Evolutionary conservation across 2,797 vertebrate species (phyloP).

Genomic region (Myripristis jacobus): DNA sequence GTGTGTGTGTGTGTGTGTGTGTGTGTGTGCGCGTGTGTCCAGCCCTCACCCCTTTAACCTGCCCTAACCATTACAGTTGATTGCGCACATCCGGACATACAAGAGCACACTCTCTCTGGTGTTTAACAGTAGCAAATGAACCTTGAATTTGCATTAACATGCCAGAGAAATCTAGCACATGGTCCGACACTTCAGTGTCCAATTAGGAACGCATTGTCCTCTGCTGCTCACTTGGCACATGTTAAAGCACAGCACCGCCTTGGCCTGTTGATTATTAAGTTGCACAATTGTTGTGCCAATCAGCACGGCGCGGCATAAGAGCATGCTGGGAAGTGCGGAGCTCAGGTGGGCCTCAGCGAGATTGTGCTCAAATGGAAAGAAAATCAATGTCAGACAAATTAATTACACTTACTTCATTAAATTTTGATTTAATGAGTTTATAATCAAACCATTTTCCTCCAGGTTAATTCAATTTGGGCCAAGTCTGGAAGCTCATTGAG

Average conservation of each 20-base stretch:
- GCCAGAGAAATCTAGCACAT: background rate
- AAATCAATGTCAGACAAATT: constrained; percentile 50
- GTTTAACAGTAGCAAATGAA: constrained; percentile 47
- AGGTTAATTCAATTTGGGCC: constrained; percentile 35
- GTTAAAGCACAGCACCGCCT: background rate
- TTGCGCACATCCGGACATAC: background rate
- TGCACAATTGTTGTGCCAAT: constrained; percentile 18
- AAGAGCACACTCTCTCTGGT: background rate
- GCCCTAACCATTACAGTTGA: constrained; percentile 1
- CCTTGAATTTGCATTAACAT: constrained; percentile 27
- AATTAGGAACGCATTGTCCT: constrained; percentile 21
- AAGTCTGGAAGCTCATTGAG: background rate
- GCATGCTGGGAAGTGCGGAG: background rate
- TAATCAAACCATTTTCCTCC: constrained; percentile 40
- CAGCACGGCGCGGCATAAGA: constrained; percentile 1
- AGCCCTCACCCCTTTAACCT: background rate
- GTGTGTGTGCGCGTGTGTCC: too few relatives aligned
- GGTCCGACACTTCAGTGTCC: constrained; percentile 15
- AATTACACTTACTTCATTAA: constrained; percentile 46
- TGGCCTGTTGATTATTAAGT: constrained; percentile 3
- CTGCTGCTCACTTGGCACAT: background rate
- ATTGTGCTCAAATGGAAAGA: background rate
- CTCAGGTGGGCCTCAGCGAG: constrained; percentile 15
- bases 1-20: background rate
- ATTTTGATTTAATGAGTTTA: constrained; percentile 44